Percentiles rank a stretch among this genome's conserved stretches.
Evolutionary conservation across 2,113 vertebrate species (phyloP).

Genomic region (Phrynosoma blainvillii): DNA sequence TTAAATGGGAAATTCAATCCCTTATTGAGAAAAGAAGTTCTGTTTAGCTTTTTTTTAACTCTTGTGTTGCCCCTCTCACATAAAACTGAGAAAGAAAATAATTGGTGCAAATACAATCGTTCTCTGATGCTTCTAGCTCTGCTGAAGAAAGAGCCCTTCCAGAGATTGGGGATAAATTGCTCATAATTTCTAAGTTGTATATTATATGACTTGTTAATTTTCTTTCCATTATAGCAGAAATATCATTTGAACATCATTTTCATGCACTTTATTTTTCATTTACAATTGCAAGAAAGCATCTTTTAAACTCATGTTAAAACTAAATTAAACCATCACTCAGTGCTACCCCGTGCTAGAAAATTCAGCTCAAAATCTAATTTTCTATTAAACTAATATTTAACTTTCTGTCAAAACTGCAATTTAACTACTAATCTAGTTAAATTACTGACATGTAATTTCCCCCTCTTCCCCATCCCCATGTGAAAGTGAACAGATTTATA

Average conservation of each 20-base stretch:
- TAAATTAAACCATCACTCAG: constrained; percentile 72
- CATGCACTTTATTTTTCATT: constrained; percentile 49
- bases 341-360: constrained; percentile 49
- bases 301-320: constrained; percentile 65
- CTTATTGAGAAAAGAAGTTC: background rate
- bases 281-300: constrained; percentile 45
- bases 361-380: constrained; percentile 65
- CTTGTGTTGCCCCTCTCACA: background rate
- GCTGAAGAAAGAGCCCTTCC: background rate
- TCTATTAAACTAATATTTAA: constrained; percentile 70
- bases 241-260: background rate
- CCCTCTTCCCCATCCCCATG: background rate
- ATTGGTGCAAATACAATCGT: no score
- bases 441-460: constrained; percentile 26
- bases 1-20: background rate
- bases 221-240: background rate
- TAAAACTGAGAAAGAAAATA: background rate
- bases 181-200: background rate
- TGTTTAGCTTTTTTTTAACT: background rate
- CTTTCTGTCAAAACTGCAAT: constrained; percentile 52
- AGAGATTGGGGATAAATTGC: background rate
- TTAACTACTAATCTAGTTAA: constrained; percentile 44
- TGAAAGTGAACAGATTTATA: background rate
- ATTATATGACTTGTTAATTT: constrained; percentile 5
- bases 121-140: background rate